phyloP scores from a whole-genome alignment of 2,888 invertebrate genomes.

The Microdon myrmicae region DNA sequence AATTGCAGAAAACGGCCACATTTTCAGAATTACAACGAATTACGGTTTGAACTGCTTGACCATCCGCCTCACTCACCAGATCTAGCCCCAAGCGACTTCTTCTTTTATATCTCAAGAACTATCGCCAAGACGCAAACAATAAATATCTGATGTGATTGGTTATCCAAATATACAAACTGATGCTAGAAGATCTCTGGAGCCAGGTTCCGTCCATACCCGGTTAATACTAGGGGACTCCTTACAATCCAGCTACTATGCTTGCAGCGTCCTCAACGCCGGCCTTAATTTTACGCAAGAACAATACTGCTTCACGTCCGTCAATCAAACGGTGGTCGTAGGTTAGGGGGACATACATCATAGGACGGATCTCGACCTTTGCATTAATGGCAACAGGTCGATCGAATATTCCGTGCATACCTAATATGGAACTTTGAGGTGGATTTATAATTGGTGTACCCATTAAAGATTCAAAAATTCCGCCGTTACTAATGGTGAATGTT shows the following conservation, averaged over 20 bases:
- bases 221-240: no score
- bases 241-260: slow-evolving; percentile 88
- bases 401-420: slow-evolving; percentile 98
- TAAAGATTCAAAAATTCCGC: slow-evolving; percentile 97
- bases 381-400: slow-evolving; percentile 94
- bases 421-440: slow-evolving; percentile 97
- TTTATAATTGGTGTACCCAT: slow-evolving; percentile 99
- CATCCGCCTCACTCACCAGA: no score
- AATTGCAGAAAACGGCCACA: no score
- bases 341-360: slow-evolving; percentile 99
- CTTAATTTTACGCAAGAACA: slow-evolving; percentile 97
- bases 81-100: no score
- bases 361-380: slow-evolving; percentile 92
- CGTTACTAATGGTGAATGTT: slow-evolving; percentile 98
- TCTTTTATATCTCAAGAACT: no score
- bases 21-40: no score
- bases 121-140: no score
- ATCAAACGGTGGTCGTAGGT: slow-evolving; percentile 99
- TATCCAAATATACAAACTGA: no score
- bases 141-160: no score
- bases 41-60: no score
- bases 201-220: no score
- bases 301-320: slow-evolving; percentile 98
- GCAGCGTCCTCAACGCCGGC: slow-evolving; percentile 96
- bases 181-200: no score